Conservation (phyloP, 2,113 vertebrate species). For the Protomyctophum bolini region DNA sequence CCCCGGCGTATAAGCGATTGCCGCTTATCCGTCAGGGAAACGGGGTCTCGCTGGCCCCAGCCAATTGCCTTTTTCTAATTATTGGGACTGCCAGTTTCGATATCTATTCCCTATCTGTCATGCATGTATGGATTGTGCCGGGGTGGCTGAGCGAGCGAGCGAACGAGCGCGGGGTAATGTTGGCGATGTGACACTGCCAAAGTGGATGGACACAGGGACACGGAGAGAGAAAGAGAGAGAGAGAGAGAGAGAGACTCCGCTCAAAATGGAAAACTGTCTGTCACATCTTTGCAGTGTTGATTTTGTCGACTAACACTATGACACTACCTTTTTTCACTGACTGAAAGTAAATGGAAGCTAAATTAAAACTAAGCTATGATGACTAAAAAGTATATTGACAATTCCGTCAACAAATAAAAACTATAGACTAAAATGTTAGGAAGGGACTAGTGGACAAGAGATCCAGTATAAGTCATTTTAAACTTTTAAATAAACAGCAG, state of each 20-base stretch:
- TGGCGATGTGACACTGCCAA: slow-evolving; percentile 33
- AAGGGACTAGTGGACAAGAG: too few relatives aligned
- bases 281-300: neutral
- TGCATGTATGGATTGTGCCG: slow-evolving; percentile 52
- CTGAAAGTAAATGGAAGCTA: too few relatives aligned
- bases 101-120: slow-evolving; percentile 65
- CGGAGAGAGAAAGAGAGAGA: neutral
- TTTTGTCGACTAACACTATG: too few relatives aligned
- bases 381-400: too few relatives aligned
- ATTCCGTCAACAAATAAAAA: too few relatives aligned
- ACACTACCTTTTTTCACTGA: too few relatives aligned
- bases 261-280: slow-evolving; percentile 29
- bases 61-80: slow-evolving; percentile 73
- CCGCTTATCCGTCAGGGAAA: slow-evolving; percentile 72
- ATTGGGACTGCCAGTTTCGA: slow-evolving; percentile 72
- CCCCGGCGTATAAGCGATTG: slow-evolving; percentile 37
- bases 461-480: too few relatives aligned
- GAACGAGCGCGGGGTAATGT: slow-evolving; percentile 13
- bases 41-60: slow-evolving; percentile 36
- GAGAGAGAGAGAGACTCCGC: neutral
- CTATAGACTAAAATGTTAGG: too few relatives aligned
- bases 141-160: slow-evolving; percentile 27
- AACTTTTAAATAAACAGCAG: too few relatives aligned
- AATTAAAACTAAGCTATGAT: too few relatives aligned
- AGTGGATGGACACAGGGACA: slow-evolving; percentile 37